These are phyloP conservation scores for Sebastes vulpes DNA, from an alignment of 2,797 vertebrate genomes.

Conservation along the genomic window DNA sequence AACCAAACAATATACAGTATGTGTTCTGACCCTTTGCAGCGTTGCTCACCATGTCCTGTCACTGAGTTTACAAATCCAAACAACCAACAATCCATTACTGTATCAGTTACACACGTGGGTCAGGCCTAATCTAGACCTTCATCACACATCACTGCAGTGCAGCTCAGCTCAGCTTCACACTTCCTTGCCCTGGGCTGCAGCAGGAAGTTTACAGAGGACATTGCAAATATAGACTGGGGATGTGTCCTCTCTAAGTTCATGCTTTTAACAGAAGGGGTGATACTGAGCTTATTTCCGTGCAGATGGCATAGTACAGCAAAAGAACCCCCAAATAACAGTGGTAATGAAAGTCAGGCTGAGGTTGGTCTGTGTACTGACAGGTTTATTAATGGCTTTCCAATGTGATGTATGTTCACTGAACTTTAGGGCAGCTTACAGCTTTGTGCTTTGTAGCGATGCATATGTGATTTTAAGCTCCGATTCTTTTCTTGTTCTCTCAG, in stretches of 20 bases:
- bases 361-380: slow-evolving; percentile 79
- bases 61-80: slow-evolving; percentile 34
- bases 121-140: slow-evolving; percentile 23
- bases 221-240: slow-evolving; percentile 41
- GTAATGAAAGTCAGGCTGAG: slow-evolving; percentile 77
- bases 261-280: slow-evolving; percentile 49
- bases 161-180: slow-evolving; percentile 28
- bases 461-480: slow-evolving; percentile 60
- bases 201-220: slow-evolving; percentile 56
- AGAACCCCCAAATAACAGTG: slow-evolving; percentile 58
- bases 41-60: not conserved
- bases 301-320: slow-evolving; percentile 51
- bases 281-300: slow-evolving; percentile 45
- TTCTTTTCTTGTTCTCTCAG: slow-evolving; percentile 49
- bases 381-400: slow-evolving; percentile 84
- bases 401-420: slow-evolving; percentile 85
- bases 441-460: slow-evolving; percentile 50
- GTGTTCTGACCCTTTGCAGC: slow-evolving; percentile 2
- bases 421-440: slow-evolving; percentile 76
- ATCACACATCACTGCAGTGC: slow-evolving; percentile 52
- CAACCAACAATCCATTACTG: slow-evolving; percentile 16
- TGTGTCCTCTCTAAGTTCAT: slow-evolving; percentile 40
- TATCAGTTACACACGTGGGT: slow-evolving; percentile 8
- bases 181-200: slow-evolving; percentile 18
- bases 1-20: not conserved